Evolutionary conservation across 2,888 invertebrate species (phyloP).

Genomic region (Ophion ellenae): DNA sequence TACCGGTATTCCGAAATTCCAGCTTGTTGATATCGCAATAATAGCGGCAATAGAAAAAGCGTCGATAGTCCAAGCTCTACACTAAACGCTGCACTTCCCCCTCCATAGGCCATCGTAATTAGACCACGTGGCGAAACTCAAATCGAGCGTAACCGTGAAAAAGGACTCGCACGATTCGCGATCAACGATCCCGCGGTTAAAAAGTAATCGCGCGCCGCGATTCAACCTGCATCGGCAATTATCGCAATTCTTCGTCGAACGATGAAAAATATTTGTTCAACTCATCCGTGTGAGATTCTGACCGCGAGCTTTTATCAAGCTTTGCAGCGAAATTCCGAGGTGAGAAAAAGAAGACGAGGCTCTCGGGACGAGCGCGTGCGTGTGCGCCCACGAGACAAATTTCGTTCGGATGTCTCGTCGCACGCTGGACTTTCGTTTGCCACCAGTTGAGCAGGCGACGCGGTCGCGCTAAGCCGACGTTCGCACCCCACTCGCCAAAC

Average conservation of each 20-base stretch:
- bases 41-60: no score
- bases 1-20: no score
- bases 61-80: no score
- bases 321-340: not conserved
- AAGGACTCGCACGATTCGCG: not conserved
- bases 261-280: not conserved
- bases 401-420: conserved; percentile 22
- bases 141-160: not conserved
- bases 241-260: not conserved
- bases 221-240: not conserved
- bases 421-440: conserved; percentile 56
- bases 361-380: conserved; percentile 22
- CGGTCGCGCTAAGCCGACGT: conserved; percentile 72
- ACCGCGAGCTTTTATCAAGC: not conserved
- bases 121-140: not conserved
- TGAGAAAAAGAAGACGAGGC: not conserved
- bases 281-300: not conserved
- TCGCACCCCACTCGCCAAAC: not conserved
- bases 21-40: no score
- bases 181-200: not conserved
- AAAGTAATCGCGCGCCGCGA: not conserved
- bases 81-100: not conserved
- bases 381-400: conserved; percentile 22
- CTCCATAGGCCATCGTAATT: not conserved
- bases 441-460: conserved; percentile 80